A percentile compares a stretch with the other conserved stretches of the same genome.
phyloP scores from a whole-genome alignment of 2,113 vertebrate species.

The Naja naja region DNA sequence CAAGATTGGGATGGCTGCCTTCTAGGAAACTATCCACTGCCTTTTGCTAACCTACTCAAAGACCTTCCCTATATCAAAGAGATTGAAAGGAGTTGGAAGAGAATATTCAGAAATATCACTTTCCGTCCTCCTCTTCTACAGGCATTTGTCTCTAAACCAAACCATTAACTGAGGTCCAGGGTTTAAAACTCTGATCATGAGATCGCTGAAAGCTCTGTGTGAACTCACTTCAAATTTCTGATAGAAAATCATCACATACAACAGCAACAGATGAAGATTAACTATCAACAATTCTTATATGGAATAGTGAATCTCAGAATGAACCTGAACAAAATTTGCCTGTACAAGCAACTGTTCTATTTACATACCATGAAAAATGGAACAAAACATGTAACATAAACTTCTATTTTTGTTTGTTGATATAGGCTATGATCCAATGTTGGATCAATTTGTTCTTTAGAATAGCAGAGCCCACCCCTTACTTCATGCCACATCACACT shows the following conservation, averaged over 20 bases:
- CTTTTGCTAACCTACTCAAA: no score
- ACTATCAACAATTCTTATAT: neutral
- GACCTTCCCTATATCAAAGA: neutral
- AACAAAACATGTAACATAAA: neutral
- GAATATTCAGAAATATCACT: neutral
- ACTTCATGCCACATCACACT: neutral
- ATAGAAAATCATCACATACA: neutral
- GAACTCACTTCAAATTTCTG: neutral
- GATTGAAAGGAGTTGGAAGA: neutral
- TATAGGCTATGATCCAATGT: neutral
- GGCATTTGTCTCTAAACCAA: neutral
- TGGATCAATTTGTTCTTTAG: neutral
- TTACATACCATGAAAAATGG: neutral
- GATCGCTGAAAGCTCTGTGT: neutral
- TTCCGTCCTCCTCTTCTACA: neutral
- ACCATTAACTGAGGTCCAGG: neutral
- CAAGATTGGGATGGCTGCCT: neutral
- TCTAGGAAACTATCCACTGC: neutral
- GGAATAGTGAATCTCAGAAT: neutral
- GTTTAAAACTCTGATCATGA: neutral
- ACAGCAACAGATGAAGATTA: neutral
- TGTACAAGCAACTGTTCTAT: neutral
- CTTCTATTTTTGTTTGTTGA: neutral
- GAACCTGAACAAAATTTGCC: neutral
- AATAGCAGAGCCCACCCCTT: neutral